These are phyloP conservation scores for Andricus quercusramuli DNA, from an alignment of 2,888 invertebrate species.

Conservation along the genomic window DNA sequence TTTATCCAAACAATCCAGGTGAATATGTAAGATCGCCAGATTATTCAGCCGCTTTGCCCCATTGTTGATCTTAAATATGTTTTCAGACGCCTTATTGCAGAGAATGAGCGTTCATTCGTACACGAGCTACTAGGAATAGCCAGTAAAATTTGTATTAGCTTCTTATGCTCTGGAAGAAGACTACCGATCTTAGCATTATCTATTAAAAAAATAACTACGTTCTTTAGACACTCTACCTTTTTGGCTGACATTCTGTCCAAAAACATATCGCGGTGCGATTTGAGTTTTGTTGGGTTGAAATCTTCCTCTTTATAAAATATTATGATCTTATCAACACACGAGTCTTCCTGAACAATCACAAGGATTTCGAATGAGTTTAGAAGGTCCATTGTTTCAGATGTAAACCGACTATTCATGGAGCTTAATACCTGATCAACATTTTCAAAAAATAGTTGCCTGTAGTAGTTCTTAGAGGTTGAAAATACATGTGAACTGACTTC, in stretches of 20 bases:
- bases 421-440: neutral
- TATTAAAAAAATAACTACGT: neutral
- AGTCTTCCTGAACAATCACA: no score
- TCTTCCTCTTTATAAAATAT: no score
- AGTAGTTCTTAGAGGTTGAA: neutral
- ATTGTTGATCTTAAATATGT: neutral
- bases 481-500: slow-evolving; percentile 1
- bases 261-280: no score
- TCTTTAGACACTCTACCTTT: neutral
- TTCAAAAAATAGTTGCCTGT: neutral
- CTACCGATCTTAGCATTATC: neutral
- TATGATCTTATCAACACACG: no score
- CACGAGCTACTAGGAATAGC: neutral
- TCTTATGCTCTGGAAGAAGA: no score
- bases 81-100: neutral
- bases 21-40: neutral
- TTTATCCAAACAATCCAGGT: neutral
- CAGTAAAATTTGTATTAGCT: no score
- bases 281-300: no score
- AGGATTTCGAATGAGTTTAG: neutral
- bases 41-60: neutral
- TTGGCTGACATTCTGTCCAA: no score
- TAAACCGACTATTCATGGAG: neutral
- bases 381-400: neutral
- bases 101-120: neutral